Evolutionary conservation across 2,888 invertebrate species (phyloP).

Genomic region (Julus scanicus): DNA sequence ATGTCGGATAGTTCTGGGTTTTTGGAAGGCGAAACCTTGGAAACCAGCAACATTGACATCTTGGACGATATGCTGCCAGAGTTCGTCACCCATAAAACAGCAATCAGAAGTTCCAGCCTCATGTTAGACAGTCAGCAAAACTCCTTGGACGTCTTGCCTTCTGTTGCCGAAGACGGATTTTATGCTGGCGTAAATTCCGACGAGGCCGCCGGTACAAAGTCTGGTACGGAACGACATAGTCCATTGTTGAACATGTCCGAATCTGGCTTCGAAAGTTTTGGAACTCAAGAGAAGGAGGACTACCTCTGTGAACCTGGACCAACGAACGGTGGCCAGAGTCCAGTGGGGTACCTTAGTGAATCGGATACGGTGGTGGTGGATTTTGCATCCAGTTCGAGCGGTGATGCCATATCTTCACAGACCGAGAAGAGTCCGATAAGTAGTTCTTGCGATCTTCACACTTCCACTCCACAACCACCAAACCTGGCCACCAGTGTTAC

Average conservation of each 20-base stretch:
- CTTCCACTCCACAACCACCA: background rate
- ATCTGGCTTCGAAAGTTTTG: constrained; percentile 19
- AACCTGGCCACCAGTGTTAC: background rate
- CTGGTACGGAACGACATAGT: background rate
- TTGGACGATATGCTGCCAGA: background rate
- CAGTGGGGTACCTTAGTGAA: constrained; percentile 36
- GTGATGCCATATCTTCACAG: constrained; percentile 1
- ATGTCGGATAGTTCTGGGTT: constrained; percentile 57
- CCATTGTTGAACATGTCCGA: background rate
- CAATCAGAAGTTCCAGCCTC: background rate
- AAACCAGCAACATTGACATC: constrained; percentile 2
- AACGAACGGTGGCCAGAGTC: background rate
- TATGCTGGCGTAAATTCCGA: background rate
- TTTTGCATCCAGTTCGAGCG: constrained; percentile 9
- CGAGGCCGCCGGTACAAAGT: background rate
- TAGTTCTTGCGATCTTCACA: background rate
- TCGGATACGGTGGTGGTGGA: constrained; percentile 23
- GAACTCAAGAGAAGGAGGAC: background rate
- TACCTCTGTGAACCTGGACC: background rate
- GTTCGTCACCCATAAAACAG: background rate
- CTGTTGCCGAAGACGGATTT: background rate
- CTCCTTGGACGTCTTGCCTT: background rate
- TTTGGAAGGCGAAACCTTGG: constrained; percentile 56
- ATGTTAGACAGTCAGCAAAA: constrained; percentile 19
- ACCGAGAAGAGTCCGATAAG: background rate